Evolutionary conservation across 1,140 invertebrate genomes (phyloP), one percentile per base, ranked within the genome.

Genomic region (Condylostylus longicornis): DNA sequence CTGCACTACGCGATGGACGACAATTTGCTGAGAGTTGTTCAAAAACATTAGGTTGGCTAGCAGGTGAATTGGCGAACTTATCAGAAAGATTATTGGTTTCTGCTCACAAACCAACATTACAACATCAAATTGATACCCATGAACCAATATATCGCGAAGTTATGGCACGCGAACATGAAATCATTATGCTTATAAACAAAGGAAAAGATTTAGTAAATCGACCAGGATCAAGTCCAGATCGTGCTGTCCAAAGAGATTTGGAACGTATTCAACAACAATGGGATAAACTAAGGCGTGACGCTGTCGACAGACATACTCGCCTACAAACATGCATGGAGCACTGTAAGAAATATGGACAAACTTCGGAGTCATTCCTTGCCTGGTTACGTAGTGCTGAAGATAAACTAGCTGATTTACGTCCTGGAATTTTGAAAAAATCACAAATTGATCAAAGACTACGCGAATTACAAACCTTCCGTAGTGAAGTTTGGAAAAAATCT

Each of bases 171-270:
- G 89, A 94, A 53, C 87, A 93, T 49, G 88, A 94, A 65, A 77
- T 94, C 1, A 88, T 91, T 42, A 89, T 93, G 82, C 66, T 95
- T 4, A 61, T 94, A 14, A 89, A 93, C 50, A 93, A 91, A 64
- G 91, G 89, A 43, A 68, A 76, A 38, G 82, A 86, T 46, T 68
- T 84, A 39, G 50, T 81, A 2, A 60, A 71, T 1, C 71, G 74
- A 37, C 70, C 71, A 2, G 58, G 64, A 35, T 66, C 58, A 48
- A 70, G 51, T 4, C 71, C 73, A 44, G 66, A 64, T 40, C 63
- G 72, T 18, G 63, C 60, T 4, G 59, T 72, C 0, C 70, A 75
- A 41, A 61, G 80, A 21, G 84, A 89, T 46, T 60, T 93, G 4
- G 86, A 91, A 50, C 80, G 80, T 47, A 84, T 91, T 45, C 82